Base-by-base conservation (phyloP, 1,140 invertebrate species). In the Ganaspis sp. region DNA sequence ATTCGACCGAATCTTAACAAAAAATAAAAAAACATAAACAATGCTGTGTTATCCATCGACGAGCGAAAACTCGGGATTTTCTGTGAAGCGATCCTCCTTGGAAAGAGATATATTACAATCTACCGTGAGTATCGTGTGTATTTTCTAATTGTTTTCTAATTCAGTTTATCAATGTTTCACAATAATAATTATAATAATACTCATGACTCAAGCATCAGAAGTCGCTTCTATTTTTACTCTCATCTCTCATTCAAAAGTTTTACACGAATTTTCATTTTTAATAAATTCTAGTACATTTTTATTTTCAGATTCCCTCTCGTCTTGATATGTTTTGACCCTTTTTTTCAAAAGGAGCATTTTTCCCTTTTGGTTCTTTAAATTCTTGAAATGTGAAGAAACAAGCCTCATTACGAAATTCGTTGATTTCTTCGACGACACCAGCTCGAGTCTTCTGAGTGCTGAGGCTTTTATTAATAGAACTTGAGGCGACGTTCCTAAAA, bases 391-490 rank as follows among this genome's bases (percentile, higher is more conserved):
- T 15, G 29, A 34, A 6, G 29, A 34, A 34, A 34, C 6, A 34
- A 34, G 29, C 2, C 19, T 9, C 23, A 38, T 84, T 84, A 74
- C 80, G 80, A 84, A 83, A 84, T 72, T 64, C 71, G 72, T 54
- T 74, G 69, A 69, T 64, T 42, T 64, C 54, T 73, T 72, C 58
- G 70, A 38, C 69, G 75, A 58, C 49, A 21, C n/a, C 74, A 77
- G 69, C 74, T 71, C 74, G 37, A 78, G 70, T 72, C 54, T 72
- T 70, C 38, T 76, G 71, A 69, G 64, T 76, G 54, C 77, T 74
- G 69, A 26, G 72, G 69, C 37, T 74, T 84, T 86, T 88, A 88
- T 87, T 86, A 85, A 87, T 88, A 88, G 82, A 49, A 85, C 8
- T 37, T 73, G 75, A 71, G 80, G 81, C 78, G 76, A 78, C 74